Conservation (phyloP, 2,113 vertebrate genomes). For the Regulus satrapa region DNA sequence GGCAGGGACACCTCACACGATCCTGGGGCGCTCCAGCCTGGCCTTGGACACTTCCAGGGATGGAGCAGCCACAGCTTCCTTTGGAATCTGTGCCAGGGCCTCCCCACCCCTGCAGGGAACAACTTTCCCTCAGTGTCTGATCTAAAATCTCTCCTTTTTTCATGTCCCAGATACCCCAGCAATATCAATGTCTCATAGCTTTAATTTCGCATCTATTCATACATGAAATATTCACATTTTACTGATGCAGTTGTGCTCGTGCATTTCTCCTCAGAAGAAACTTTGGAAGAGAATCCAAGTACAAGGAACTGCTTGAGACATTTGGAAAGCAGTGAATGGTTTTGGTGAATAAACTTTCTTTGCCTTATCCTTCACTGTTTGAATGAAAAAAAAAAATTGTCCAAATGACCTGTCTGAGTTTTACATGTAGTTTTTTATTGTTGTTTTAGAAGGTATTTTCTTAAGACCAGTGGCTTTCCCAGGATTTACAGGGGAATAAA, state of each 20-base stretch:
- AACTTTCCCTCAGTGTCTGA: neutral
- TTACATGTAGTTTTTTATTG: neutral
- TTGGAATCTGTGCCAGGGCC: neutral
- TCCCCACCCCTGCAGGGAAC: neutral
- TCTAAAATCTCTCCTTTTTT: neutral
- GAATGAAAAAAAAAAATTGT: neutral
- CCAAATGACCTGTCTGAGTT: rapidly evolving
- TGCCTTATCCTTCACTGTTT: neutral
- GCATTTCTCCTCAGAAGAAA: neutral
- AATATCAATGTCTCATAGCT: neutral
- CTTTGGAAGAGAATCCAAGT: neutral
- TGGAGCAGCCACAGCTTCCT: neutral
- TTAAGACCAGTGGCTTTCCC: neutral
- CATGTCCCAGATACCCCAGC: rapidly evolving
- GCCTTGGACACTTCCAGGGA: neutral
- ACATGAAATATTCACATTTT: neutral
- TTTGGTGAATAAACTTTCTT: neutral
- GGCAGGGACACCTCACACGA: neutral
- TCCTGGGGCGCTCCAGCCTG: neutral
- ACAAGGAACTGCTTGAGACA: neutral
- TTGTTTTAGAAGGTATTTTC: neutral
- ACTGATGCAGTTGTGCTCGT: rapidly evolving
- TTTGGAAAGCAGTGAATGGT: neutral
- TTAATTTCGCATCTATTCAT: neutral
- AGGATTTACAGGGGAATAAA: neutral